Evolutionary conservation across 2,797 vertebrate genomes (phyloP), one percentile per base, ranked within the genome.

Genomic region (Notoglanidium macrostoma): DNA sequence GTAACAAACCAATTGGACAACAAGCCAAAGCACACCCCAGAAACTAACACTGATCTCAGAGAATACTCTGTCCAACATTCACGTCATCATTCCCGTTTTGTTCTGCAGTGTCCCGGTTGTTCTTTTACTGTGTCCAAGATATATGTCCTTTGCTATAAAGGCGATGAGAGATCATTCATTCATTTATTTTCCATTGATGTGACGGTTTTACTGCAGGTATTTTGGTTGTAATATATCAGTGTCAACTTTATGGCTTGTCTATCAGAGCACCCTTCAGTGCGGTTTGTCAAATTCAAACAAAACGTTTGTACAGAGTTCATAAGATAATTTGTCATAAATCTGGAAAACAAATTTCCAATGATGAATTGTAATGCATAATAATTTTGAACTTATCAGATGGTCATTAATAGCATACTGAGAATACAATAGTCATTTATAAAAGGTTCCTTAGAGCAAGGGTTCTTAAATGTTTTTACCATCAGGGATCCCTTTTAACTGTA

Each of bases 201-300:
- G 57, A 77, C 63, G 49, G 55, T 88, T 85, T 81, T 55, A 54
- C 29, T 74, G 77, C 68, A 55, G 59, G 84, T 76, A 49, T 76
- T 84, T 87, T 8, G 49, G 65, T 61, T 70, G 80, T 63, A 81
- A 63, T 81, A 63, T 81, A 63, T 81, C 88, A 89, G 84, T 82
- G 86, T 86, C 86, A 86, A 59, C 70, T 89, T 86, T 88, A 87
- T 87, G 72, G 67, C 81, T 57, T 55, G 21, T 61, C 21, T 14
- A 59, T 40, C 21, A 40, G 15, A n/a, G 35, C 23, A 46, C 35
- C 40, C 40, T 63, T 81, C 57, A 81, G 40, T n/a, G 57, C 59
- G 63, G 35, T 63, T 44, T 26, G 57, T 44, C 35, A 80, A 61
- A 57, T 78, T 10, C 19, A 57, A 32, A 57, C 29, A 35, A 80